Conservation (phyloP, 1,140 invertebrate species). For the Caerostris extrusa region DNA sequence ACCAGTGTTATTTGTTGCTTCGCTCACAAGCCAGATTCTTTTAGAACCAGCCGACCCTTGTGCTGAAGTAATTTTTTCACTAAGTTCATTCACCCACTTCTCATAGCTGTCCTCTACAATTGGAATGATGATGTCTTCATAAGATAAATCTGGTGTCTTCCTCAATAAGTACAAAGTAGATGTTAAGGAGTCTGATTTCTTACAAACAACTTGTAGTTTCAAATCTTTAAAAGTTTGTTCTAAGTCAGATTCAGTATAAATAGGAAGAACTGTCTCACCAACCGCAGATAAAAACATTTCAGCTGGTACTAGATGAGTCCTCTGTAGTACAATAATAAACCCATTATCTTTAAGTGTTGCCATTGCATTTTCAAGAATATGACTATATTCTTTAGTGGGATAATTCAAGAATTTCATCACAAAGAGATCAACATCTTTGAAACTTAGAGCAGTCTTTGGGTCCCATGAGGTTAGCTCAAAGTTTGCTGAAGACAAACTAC, state of each 20-base stretch:
- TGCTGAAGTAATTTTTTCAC: constrained; percentile 82
- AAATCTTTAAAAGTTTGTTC: constrained; percentile 75
- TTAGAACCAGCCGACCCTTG: constrained; percentile 81
- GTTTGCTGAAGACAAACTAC: constrained; percentile 79
- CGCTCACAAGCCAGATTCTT: constrained; percentile 88
- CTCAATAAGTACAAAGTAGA: constrained; percentile 81
- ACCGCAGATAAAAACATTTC: constrained; percentile 79
- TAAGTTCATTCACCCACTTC: constrained; percentile 88
- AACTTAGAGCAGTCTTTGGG: constrained; percentile 75
- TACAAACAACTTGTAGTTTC: constrained; percentile 79
- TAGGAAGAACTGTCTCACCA: constrained; percentile 62
- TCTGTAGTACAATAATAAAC: constrained; percentile 90
- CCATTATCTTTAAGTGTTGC: constrained; percentile 87
- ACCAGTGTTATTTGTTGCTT: constrained; percentile 85
- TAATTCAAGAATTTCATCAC: constrained; percentile 80
- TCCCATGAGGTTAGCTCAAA: constrained; percentile 80
- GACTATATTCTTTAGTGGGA: constrained; percentile 80
- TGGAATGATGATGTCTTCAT: constrained; percentile 80
- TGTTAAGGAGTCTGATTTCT: constrained; percentile 80
- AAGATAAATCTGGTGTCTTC: constrained; percentile 73
- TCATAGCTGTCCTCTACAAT: constrained; percentile 82
- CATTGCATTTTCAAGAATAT: constrained; percentile 79
- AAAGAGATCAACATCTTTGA: constrained; percentile 80
- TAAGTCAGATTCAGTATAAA: constrained; percentile 42
- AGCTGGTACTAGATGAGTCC: constrained; percentile 82